Evolutionary conservation across 2,888 invertebrate species (phyloP), one percentile per base, ranked within the genome.

Genomic region (Nycteola revayana): DNA sequence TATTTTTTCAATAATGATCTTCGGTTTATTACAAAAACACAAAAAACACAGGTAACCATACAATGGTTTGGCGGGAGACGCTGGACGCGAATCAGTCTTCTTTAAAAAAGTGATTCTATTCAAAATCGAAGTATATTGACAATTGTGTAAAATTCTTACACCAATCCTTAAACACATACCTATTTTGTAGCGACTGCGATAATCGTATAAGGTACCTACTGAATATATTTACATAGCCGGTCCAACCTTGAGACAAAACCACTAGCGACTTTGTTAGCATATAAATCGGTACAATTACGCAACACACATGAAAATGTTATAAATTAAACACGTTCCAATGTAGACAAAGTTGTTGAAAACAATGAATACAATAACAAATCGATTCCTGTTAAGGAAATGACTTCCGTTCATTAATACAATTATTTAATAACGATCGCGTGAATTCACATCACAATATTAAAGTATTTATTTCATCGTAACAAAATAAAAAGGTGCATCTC

Each of bases 401-500:
- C 59, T 66, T 71, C 72, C 70, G 66, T 50, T 54, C 45, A 49
- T 56, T 60, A 62, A 3, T 57, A 44, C 21, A 46, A 50, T 60
- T 65, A n/a, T 42, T 48, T 63, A 59, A 49, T 36, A 41, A 46
- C 36, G 36, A 29, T 36, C 37, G 47, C 37, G 32, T 39, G 36
- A 32, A 39, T 34, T 41, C 43, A 40, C 33, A 21, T 36, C 38
- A 40, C 66, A 67, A 68, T 74, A 73, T 53, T 60, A 65, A 67
- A 47, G 27, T 49, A 60, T 63, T 64, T 45, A 59, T 47, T 56
- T 49, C 48, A 14, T n/a, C n/a, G n/a, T n/a, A 14, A 14, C 3
- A 5, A 14, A 14, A 14, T 34, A 38, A 45, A 53, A 34, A 53
- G 60, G 32, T n/a, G n/a, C n/a, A 42, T 49, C 44, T 42, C 29